These are phyloP conservation scores for Pseudopodoces humilis DNA, from an alignment of 2,113 vertebrate species.

Conservation along the genomic window DNA sequence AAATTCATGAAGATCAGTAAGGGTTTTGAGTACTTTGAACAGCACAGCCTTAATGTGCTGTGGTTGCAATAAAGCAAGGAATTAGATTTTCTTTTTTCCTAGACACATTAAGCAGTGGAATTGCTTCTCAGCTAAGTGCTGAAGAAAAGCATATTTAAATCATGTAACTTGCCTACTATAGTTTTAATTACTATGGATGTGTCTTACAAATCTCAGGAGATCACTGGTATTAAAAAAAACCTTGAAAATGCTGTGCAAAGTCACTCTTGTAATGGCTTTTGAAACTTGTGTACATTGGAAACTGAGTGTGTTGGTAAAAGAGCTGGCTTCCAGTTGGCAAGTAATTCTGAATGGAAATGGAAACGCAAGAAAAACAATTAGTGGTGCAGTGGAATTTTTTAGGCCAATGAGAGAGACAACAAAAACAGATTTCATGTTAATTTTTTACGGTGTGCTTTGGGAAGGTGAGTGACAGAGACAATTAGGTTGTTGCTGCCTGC, in stretches of 20 bases:
- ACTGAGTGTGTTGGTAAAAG: neutral
- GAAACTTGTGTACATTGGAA: neutral
- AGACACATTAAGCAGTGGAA: neutral
- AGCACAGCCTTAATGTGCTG: neutral
- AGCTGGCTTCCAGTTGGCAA: neutral
- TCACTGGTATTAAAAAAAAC: neutral
- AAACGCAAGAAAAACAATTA: neutral
- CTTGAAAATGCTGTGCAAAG: neutral
- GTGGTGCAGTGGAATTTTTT: neutral
- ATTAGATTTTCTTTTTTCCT: neutral
- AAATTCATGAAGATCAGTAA: neutral
- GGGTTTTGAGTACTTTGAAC: neutral
- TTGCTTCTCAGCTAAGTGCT: neutral
- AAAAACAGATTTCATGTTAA: neutral
- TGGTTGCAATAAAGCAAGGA: neutral
- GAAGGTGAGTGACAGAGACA: neutral
- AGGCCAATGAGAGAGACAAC: neutral
- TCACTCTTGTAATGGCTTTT: neutral
- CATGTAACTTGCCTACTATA: neutral
- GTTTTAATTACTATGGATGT: neutral
- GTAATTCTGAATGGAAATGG: neutral
- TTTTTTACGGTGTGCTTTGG: neutral
- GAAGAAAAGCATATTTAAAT: neutral
- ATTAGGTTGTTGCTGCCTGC: neutral
- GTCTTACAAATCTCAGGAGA: neutral